Percentiles rank a stretch among this genome's conserved stretches.
Evolutionary conservation across 1,140 invertebrate species (phyloP).

Genomic region (Drosophila erecta): DNA sequence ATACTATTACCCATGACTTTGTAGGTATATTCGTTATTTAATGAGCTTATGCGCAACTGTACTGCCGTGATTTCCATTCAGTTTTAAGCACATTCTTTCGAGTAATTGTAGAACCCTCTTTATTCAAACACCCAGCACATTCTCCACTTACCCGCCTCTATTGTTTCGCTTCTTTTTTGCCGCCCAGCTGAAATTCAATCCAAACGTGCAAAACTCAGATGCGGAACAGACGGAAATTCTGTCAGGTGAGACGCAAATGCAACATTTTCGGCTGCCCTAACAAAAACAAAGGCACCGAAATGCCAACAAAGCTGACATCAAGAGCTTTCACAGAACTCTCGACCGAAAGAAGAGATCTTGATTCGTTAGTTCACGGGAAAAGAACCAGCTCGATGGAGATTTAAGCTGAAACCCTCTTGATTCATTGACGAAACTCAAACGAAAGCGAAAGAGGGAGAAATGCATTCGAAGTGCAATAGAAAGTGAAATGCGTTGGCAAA

Average conservation of each 20-base stretch:
- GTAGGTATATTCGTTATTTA: too few relatives aligned
- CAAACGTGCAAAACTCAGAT: conserved; percentile 19
- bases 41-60: conserved; percentile 6
- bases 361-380: conserved; percentile 17
- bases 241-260: conserved; percentile 46
- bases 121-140: conserved; percentile 19
- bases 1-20: too few relatives aligned
- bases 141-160: conserved; percentile 26
- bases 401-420: conserved; percentile 5
- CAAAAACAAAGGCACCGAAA: conserved; percentile 39
- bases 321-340: conserved; percentile 22
- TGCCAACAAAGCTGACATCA: conserved; percentile 21
- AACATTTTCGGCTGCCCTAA: conserved; percentile 56
- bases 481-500: conserved; percentile 76
- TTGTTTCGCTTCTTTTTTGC: not conserved
- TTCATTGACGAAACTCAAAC: conserved; percentile 49
- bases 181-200: conserved; percentile 19
- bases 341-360: not conserved
- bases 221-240: conserved; percentile 53
- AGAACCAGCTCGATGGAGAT: conserved; percentile 22
- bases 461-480: conserved; percentile 78
- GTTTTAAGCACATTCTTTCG: conserved; percentile 7
- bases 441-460: conserved; percentile 71
- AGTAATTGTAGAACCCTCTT: conserved; percentile 32
- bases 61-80: not conserved